phyloP scores from a whole-genome alignment of 2,113 vertebrate species.

The Sinocyclocheilus anophthalmus region DNA sequence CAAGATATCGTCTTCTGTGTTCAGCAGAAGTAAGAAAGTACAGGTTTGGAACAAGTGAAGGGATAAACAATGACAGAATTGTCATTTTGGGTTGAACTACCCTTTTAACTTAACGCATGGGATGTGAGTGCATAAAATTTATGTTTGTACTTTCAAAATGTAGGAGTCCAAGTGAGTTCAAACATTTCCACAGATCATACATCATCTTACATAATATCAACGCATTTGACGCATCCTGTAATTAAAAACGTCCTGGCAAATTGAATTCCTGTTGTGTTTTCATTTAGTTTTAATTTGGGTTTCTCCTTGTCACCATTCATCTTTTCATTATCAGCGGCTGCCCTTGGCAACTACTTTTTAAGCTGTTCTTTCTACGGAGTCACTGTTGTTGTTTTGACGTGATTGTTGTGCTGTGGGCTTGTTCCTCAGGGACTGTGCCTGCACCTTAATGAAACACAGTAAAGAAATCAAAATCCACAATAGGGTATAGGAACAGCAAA shows the following conservation, averaged over 20 bases:
- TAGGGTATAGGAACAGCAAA: too few species aligned
- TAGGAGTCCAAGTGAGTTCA: neutral
- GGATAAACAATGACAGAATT: neutral
- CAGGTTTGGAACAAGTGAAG: neutral
- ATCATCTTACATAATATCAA: neutral
- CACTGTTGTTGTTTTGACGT: conserved; percentile 35
- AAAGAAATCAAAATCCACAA: too few species aligned
- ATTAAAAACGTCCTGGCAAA: conserved; percentile 10
- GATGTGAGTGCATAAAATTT: neutral
- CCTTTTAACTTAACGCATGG: too few species aligned
- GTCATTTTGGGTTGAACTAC: too few species aligned
- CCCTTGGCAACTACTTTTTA: conserved; percentile 5
- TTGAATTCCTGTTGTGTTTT: conserved; percentile 21
- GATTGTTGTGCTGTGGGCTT: conserved; percentile 32
- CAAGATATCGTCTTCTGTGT: too few species aligned
- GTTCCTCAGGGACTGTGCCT: conserved; percentile 29
- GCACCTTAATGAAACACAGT: conserved; percentile 43
- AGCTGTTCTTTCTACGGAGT: conserved; percentile 34
- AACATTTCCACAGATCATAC: conserved; percentile 5
- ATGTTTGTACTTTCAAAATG: neutral
- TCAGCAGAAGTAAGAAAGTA: neutral
- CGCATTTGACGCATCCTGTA: conserved; percentile 15
- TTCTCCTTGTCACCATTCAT: conserved; percentile 21
- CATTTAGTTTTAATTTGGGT: neutral
- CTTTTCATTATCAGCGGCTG: conserved; percentile 6